A percentile compares a stretch with the other conserved stretches of the same genome.
These are phyloP conservation scores for Atherinosoma microstoma DNA, from an alignment of 2,797 vertebrate species.

Conservation along the genomic window DNA sequence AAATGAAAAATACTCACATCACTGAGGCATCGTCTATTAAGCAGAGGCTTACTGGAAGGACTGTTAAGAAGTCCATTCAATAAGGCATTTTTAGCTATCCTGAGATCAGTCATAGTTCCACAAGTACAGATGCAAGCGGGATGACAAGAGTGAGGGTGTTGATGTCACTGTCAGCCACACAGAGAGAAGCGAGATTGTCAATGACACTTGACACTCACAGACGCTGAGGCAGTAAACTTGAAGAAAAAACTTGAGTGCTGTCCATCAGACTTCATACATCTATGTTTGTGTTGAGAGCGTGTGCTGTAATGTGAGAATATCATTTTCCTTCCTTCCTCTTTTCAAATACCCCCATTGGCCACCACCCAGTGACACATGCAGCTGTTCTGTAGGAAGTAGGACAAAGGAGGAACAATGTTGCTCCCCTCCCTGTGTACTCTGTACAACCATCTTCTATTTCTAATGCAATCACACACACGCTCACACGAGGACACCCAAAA, in stretches of 20 bases:
- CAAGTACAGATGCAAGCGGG: conserved; percentile 32
- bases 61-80: conserved; percentile 49
- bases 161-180: conserved; percentile 47
- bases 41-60: conserved; percentile 60
- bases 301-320: conserved; percentile 49
- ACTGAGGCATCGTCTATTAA: conserved; percentile 76
- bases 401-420: conserved; percentile 55
- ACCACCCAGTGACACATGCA: conserved; percentile 41
- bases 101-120: conserved; percentile 68
- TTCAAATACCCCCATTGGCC: conserved; percentile 17
- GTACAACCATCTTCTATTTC: conserved; percentile 40
- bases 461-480: conserved; percentile 36
- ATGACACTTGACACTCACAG: conserved; percentile 44
- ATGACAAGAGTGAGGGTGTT: conserved; percentile 42
- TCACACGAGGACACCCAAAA: conserved; percentile 5
- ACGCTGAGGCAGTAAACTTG: conserved; percentile 25
- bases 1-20: conserved; percentile 79
- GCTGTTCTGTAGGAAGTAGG: conserved; percentile 57
- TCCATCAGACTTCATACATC: conserved; percentile 38
- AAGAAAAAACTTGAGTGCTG: conserved; percentile 25
- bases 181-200: conserved; percentile 49
- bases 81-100: conserved; percentile 61
- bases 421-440: conserved; percentile 43
- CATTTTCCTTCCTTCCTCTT: conserved; percentile 68
- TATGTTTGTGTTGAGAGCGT: conserved; percentile 22